Evolutionary conservation across 2,113 vertebrate genomes (phyloP).

Genomic region (Anarrhichthys ocellatus): DNA sequence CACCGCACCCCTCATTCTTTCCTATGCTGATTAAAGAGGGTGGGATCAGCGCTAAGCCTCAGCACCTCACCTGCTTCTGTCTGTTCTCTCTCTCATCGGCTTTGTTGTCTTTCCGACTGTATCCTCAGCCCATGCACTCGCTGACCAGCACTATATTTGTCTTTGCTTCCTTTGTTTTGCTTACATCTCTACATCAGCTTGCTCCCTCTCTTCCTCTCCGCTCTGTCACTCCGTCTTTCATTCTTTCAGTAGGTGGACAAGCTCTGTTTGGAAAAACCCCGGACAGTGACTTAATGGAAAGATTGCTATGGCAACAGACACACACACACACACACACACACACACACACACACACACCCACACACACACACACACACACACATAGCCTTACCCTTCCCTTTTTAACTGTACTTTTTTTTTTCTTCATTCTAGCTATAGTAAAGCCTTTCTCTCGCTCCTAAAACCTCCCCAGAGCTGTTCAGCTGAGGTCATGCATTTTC

Average conservation of each 20-base stretch:
- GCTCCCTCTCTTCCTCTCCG: conserved; percentile 22
- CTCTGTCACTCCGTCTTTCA: conserved; percentile 52
- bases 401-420: conserved; percentile 57
- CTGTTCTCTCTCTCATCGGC: conserved; percentile 23
- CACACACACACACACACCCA: conserved; percentile 46
- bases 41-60: conserved; percentile 47
- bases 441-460: conserved; percentile 32
- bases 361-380: too few relatives aligned
- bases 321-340: conserved; percentile 26
- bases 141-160: conserved; percentile 44
- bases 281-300: conserved; percentile 79
- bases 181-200: conserved; percentile 48
- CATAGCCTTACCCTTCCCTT: conserved; percentile 59
- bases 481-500: conserved; percentile 63
- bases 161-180: conserved; percentile 51
- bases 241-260: conserved; percentile 61
- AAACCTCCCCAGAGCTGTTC: conserved; percentile 29
- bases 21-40: conserved; percentile 67
- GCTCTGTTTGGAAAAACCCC: conserved; percentile 70
- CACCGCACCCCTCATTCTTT: conserved; percentile 59
- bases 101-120: conserved; percentile 35
- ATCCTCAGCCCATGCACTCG: conserved; percentile 32
- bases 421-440: conserved; percentile 49
- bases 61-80: conserved; percentile 56
- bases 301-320: conserved; percentile 78